Evolutionary conservation across 2,888 invertebrate genomes (phyloP).

Genomic region (Metopia argyrocephala): DNA sequence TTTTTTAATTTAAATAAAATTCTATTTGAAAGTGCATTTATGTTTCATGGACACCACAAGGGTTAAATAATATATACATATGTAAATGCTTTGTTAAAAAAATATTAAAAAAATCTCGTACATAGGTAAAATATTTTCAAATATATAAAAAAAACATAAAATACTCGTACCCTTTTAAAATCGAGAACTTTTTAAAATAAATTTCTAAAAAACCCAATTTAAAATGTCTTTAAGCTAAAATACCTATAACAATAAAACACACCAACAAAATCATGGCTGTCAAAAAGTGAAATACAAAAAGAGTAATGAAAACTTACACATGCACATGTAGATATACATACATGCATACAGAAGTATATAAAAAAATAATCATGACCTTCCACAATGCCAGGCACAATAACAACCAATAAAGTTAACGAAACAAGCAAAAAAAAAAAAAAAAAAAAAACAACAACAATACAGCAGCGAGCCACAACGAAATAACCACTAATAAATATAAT

Average conservation of each 20-base stretch:
- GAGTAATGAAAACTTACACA: slow-evolving; percentile 7
- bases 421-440: not conserved
- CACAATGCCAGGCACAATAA: slow-evolving; percentile 74
- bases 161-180: not conserved
- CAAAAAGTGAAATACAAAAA: slow-evolving; percentile 24
- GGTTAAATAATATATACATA: too few relatives aligned
- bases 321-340: not conserved
- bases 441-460: not conserved
- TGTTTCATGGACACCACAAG: not conserved
- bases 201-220: slow-evolving; percentile 20
- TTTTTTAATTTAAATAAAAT: too few relatives aligned
- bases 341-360: not conserved
- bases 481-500: not conserved
- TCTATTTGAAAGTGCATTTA: not conserved
- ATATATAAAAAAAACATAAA: not conserved
- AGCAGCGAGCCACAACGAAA: not conserved
- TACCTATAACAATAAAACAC: slow-evolving; percentile 28
- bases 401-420: slow-evolving; percentile 55
- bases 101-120: too few relatives aligned
- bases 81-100: too few relatives aligned
- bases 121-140: too few relatives aligned
- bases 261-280: slow-evolving; percentile 7
- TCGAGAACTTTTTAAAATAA: slow-evolving; percentile 35
- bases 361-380: slow-evolving; percentile 75
- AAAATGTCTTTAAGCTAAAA: slow-evolving; percentile 25